Conservation (phyloP, 2,888 invertebrate genomes). For the Pyrocoelia pectoralis region DNA sequence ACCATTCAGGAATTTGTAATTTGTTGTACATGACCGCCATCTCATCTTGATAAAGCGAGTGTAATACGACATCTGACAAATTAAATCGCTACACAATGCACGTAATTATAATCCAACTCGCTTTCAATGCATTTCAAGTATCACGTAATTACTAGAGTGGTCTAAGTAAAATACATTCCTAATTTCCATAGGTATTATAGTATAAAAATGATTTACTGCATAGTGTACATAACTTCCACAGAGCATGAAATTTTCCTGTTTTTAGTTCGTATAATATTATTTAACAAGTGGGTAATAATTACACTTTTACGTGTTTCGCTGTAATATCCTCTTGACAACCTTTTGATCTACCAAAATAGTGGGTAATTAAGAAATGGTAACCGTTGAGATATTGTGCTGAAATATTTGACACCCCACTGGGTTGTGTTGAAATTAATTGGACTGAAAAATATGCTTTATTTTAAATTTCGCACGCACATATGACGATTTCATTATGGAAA, state of each 20-base stretch:
- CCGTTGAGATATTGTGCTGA: background rate
- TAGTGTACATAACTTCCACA: no score
- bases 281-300: background rate
- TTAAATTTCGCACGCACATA: no score
- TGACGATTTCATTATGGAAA: no score
- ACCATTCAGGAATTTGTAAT: conserved; percentile 23
- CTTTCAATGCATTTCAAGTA: conserved; percentile 14
- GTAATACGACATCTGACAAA: conserved; percentile 31
- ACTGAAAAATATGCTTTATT: no score
- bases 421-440: no score
- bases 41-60: conserved; percentile 20
- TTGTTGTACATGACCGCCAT: conserved; percentile 29
- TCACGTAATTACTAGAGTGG: conserved; percentile 13
- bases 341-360: background rate
- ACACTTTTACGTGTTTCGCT: background rate
- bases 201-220: background rate
- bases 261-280: background rate
- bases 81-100: conserved; percentile 22
- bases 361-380: background rate
- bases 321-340: background rate
- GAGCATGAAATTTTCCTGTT: background rate
- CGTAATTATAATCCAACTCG: conserved; percentile 27
- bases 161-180: background rate
- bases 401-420: background rate
- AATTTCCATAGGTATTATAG: no score